Conservation (phyloP, 2,797 vertebrate species). For the Arctocebus calabarensis region DNA sequence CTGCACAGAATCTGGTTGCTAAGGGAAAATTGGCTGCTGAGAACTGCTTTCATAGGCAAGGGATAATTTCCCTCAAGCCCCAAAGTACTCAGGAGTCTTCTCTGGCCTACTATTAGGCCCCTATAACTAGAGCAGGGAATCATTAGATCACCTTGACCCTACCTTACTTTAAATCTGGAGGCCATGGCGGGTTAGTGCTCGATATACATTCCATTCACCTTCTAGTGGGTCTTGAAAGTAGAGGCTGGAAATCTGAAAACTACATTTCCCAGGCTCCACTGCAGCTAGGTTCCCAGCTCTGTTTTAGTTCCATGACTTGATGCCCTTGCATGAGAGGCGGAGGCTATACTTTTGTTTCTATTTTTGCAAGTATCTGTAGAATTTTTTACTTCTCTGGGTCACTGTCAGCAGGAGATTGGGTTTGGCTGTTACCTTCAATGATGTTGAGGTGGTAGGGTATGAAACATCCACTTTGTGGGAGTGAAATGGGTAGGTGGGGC, state of each 20-base stretch:
- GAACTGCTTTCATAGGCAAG: neutral
- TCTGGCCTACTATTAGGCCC: neutral
- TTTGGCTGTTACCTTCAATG: neutral
- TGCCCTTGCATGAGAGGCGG: neutral
- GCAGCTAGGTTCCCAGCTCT: neutral
- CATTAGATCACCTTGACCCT: neutral
- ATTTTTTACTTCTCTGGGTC: neutral
- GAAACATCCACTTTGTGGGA: neutral
- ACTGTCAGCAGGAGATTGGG: neutral
- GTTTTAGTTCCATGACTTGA: neutral
- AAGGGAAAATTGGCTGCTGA: neutral
- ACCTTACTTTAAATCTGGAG: neutral
- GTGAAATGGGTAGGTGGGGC: neutral
- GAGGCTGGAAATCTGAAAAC: neutral
- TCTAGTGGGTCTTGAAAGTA: neutral
- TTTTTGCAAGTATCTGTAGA: neutral
- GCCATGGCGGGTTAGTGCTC: neutral
- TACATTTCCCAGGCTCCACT: neutral
- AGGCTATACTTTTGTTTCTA: neutral
- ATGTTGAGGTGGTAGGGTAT: neutral
- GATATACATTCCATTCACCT: neutral
- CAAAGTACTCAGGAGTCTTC: neutral
- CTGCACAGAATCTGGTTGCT: neutral
- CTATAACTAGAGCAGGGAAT: neutral
- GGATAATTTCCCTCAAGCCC: neutral